Conservation (phyloP, 2,113 vertebrate genomes). For the Numenius arquata region DNA sequence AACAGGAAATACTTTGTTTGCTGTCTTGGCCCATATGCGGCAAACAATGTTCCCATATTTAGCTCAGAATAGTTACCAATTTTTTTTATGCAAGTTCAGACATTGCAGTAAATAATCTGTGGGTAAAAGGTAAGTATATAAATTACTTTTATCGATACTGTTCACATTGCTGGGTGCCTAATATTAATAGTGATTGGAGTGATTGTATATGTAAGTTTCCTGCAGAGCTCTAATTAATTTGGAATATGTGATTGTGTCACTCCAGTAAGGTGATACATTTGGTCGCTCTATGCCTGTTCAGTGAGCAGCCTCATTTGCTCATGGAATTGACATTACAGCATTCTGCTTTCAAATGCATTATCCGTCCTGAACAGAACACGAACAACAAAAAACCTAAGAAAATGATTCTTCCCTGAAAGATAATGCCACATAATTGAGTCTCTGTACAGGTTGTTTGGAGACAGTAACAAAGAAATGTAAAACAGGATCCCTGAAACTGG, state of each 20-base stretch:
- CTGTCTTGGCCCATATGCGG: neutral
- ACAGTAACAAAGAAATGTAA: constrained; percentile 82
- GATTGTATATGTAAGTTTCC: neutral
- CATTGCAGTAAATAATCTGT: neutral
- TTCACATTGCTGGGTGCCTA: neutral
- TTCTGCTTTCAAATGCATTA: constrained; percentile 65
- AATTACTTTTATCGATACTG: neutral
- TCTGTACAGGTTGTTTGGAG: constrained; percentile 75
- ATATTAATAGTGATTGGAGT: neutral
- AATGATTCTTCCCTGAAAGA: constrained; percentile 72
- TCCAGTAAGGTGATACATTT: neutral
- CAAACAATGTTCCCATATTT: neutral
- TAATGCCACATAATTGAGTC: constrained; percentile 73
- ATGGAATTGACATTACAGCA: constrained; percentile 21
- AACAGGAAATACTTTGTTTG: neutral
- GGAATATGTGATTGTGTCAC: neutral
- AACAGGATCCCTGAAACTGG: constrained; percentile 76
- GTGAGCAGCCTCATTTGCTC: constrained; percentile 10
- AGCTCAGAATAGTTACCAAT: neutral
- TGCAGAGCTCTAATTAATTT: neutral
- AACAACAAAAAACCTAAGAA: constrained; percentile 66
- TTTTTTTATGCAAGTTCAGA: neutral
- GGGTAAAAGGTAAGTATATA: neutral
- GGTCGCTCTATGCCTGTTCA: neutral
- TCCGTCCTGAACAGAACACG: constrained; percentile 48